phyloP scores from a whole-genome alignment of 2,113 vertebrate species.

The Ciconia stormi region DNA sequence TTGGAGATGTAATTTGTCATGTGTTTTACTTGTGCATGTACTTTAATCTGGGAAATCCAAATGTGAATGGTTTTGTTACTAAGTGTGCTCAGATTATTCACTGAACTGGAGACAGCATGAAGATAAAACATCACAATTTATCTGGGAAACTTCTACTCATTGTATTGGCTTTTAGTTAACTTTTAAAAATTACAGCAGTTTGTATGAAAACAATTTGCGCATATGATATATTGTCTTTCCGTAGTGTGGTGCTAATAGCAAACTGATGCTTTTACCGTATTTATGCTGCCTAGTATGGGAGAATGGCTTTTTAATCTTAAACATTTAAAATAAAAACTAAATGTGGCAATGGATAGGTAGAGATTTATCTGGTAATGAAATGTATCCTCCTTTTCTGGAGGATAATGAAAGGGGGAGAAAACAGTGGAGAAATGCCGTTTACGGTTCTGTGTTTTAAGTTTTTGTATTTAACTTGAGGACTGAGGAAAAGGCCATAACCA shows the following conservation, averaged over 20 bases:
- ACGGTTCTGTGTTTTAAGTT: not conserved
- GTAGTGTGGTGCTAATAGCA: not conserved
- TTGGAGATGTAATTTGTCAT: not conserved
- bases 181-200: not conserved
- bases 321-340: not conserved
- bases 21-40: fast-evolving
- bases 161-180: not conserved
- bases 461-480: not conserved
- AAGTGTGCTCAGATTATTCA: not conserved
- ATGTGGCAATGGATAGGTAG: not conserved
- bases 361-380: not conserved
- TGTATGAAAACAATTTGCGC: not conserved
- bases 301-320: not conserved
- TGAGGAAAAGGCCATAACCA: not conserved
- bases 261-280: not conserved
- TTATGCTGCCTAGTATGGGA: not conserved
- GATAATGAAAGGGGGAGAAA: not conserved
- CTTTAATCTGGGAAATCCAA: not conserved
- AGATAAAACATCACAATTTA: not conserved
- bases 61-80: not conserved
- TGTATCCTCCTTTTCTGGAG: not conserved
- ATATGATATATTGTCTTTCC: not conserved
- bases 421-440: not conserved
- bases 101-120: not conserved
- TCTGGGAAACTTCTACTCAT: not conserved